phyloP scores from a whole-genome alignment of 2,888 invertebrate species.

The Sarcophaga caerulescens region DNA sequence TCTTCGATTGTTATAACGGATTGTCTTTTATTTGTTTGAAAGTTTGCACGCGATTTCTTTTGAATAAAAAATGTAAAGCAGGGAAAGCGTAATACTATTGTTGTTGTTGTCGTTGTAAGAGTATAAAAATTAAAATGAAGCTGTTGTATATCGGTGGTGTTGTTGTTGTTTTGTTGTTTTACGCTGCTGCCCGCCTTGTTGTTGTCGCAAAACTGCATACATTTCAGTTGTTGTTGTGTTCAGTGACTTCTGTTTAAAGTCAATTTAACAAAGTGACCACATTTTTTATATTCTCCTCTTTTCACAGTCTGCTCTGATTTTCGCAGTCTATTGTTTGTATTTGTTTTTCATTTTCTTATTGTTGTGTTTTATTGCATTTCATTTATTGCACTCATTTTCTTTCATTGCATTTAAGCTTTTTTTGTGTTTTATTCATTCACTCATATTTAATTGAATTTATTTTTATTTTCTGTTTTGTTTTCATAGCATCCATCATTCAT shows the following conservation, averaged over 20 bases:
- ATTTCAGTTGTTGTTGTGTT: slow-evolving; percentile 26
- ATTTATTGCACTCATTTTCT: slow-evolving; percentile 1
- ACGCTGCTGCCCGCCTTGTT: not conserved
- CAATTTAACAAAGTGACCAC: not conserved
- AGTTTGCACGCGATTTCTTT: slow-evolving; percentile 45
- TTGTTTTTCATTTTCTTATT: not conserved
- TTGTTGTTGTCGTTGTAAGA: not conserved
- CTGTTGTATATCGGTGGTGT: slow-evolving; percentile 21
- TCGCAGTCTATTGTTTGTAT: not conserved
- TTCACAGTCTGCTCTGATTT: not conserved
- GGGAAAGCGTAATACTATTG: not conserved
- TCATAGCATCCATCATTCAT: slow-evolving; percentile 17
- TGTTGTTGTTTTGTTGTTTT: not conserved
- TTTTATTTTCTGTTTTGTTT: slow-evolving; percentile 17
- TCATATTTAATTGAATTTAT: not conserved
- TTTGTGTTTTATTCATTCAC: not conserved
- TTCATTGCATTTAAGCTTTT: not conserved
- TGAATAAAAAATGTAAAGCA: not conserved
- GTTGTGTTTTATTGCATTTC: not conserved
- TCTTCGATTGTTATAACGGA: slow-evolving; percentile 9
- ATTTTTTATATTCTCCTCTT: not conserved
- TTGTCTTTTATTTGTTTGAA: slow-evolving; percentile 20
- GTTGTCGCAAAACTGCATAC: slow-evolving; percentile 12
- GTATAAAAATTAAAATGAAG: not conserved
- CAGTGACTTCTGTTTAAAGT: slow-evolving; percentile 10